Evolutionary conservation across 2,888 invertebrate genomes (phyloP).

Genomic region (Drosophila falleni): DNA sequence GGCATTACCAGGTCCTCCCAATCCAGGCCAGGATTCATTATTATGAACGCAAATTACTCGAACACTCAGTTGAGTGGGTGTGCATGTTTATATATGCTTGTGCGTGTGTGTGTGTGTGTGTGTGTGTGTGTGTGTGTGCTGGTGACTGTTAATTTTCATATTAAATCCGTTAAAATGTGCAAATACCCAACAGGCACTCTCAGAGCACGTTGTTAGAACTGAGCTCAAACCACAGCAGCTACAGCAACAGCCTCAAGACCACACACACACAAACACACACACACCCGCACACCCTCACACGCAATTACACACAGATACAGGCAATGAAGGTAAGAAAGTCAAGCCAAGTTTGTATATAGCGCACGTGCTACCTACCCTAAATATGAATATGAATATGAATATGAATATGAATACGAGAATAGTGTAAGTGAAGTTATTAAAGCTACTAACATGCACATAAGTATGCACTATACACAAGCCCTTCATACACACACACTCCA

Average conservation of each 20-base stretch:
- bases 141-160: slow-evolving; percentile 75
- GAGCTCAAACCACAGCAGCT: slow-evolving; percentile 16
- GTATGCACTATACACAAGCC: slow-evolving; percentile 28
- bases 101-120: slow-evolving; percentile 5
- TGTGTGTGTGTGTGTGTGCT: slow-evolving; percentile 31
- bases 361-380: slow-evolving; percentile 50
- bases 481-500: slow-evolving; percentile 15
- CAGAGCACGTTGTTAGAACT: slow-evolving; percentile 22
- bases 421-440: slow-evolving; percentile 78
- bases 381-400: slow-evolving; percentile 54
- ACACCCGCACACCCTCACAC: slow-evolving; percentile 1
- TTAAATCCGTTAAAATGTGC: slow-evolving; percentile 79
- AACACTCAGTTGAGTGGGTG: slow-evolving; percentile 31
- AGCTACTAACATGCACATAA: slow-evolving; percentile 55
- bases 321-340: slow-evolving; percentile 37
- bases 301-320: neutral
- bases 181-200: slow-evolving; percentile 76
- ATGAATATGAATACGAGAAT: slow-evolving; percentile 46
- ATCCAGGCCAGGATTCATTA: slow-evolving; percentile 64
- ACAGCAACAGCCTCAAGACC: slow-evolving; percentile 27
- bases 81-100: neutral
- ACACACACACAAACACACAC: slow-evolving; percentile 14
- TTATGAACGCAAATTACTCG: slow-evolving; percentile 71
- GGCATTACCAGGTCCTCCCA: slow-evolving; percentile 12
- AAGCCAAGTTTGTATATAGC: slow-evolving; percentile 42